Conservation (phyloP, 2,797 vertebrate species). For the Florisuga fusca region DNA sequence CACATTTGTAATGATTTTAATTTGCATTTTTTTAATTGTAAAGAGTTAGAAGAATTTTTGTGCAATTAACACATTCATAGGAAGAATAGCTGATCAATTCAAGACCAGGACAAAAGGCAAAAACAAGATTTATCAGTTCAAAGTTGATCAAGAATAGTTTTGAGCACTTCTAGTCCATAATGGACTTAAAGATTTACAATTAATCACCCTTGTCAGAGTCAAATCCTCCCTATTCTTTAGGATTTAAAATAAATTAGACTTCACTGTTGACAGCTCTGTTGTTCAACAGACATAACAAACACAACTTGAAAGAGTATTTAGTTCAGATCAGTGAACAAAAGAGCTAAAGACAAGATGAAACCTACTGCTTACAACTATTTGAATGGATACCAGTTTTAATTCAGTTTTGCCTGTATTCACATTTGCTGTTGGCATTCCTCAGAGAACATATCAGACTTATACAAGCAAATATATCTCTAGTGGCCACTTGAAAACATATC, state of each 20-base stretch:
- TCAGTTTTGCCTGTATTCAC: neutral
- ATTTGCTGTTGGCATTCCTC: neutral
- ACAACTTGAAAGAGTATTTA: neutral
- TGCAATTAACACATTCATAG: neutral
- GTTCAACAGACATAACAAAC: neutral
- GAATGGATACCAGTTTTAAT: neutral
- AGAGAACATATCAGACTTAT: neutral
- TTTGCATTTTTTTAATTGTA: neutral
- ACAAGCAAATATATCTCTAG: neutral
- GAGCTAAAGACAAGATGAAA: neutral
- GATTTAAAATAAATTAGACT: slow-evolving; percentile 29
- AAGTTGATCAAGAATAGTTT: neutral
- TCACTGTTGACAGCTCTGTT: neutral
- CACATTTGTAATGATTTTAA: neutral
- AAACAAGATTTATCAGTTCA: neutral
- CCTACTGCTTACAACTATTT: neutral
- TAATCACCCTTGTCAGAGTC: slow-evolving; percentile 44
- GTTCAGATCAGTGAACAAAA: neutral
- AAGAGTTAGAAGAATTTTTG: neutral
- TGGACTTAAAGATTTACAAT: slow-evolving; percentile 44
- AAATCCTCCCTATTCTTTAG: slow-evolving; percentile 41
- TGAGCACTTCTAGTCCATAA: neutral
- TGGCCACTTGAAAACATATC: neutral
- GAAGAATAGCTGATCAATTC: neutral
- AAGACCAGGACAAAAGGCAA: neutral